Conservation (phyloP, 2,113 vertebrate species). For the Hyperoodon ampullatus region DNA sequence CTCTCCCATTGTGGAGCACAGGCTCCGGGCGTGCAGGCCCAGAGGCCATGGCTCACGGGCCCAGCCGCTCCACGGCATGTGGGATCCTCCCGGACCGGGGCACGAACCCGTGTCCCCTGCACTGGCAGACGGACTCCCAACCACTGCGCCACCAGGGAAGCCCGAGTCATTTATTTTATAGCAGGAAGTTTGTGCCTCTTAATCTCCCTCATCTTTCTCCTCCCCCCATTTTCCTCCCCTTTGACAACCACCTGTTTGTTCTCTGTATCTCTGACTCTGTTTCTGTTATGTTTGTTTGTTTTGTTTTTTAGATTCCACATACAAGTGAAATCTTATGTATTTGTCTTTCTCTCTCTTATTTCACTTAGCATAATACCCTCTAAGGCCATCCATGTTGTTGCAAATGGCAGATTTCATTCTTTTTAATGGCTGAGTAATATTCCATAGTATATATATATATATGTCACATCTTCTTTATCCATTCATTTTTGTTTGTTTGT, state of each 20-base stretch:
- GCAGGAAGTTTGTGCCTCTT: not conserved
- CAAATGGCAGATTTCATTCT: not conserved
- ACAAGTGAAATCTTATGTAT: not conserved
- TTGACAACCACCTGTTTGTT: not conserved
- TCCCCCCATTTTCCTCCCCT: accelerated
- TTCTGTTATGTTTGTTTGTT: not conserved
- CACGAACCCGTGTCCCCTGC: too few relatives aligned
- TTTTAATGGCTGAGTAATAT: not conserved
- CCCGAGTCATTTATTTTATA: not conserved
- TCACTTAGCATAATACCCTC: not conserved
- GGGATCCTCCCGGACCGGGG: too few relatives aligned
- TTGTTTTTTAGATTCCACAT: not conserved
- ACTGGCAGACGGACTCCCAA: too few relatives aligned
- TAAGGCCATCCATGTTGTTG: not conserved
- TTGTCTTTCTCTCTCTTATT: not conserved
- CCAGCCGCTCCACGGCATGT: too few relatives aligned
- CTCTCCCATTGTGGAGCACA: too few relatives aligned
- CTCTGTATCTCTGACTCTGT: not conserved
- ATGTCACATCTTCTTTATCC: too few relatives aligned
- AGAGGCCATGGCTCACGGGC: too few relatives aligned
- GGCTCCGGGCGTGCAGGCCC: too few relatives aligned
- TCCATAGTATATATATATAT: not conserved
- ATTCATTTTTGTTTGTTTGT: too few relatives aligned
- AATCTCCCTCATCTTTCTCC: not conserved
- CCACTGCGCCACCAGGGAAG: too few relatives aligned